Percentiles rank a stretch among this genome's conserved stretches.
Conservation (phyloP, 2,888 invertebrate species). For the Oscheius sp. region DNA sequence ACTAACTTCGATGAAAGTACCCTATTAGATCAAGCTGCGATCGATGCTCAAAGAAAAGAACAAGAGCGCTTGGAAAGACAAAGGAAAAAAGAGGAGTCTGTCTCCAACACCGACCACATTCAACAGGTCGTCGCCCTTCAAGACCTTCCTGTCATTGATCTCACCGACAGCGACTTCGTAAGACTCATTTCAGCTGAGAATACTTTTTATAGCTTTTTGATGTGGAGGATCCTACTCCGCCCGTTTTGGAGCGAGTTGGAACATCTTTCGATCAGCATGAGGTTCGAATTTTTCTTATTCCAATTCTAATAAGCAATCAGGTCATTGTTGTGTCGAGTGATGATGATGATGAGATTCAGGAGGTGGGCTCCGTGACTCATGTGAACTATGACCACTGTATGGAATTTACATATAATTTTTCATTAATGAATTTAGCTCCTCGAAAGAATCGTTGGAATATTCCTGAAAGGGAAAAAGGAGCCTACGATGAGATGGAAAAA, state of each 20-base stretch:
- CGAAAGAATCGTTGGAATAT: slow-evolving; percentile 29
- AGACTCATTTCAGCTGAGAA: neutral
- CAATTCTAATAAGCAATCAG: no score
- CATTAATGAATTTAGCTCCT: neutral
- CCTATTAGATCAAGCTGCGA: slow-evolving; percentile 27
- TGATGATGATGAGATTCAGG: slow-evolving; percentile 35
- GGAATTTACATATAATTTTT: neutral
- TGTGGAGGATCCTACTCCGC: no score
- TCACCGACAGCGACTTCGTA: slow-evolving; percentile 30
- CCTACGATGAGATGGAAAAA: slow-evolving; percentile 36
- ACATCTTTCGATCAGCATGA: slow-evolving; percentile 3
- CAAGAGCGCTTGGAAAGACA: slow-evolving; percentile 56
- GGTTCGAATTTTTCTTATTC: no score
- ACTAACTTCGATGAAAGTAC: slow-evolving; percentile 41
- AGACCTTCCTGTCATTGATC: slow-evolving; percentile 37
- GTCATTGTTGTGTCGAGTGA: slow-evolving; percentile 34
- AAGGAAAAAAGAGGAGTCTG: slow-evolving; percentile 34
- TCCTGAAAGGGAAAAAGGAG: slow-evolving; percentile 29
- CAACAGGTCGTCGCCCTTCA: slow-evolving; percentile 41
- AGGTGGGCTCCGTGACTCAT: slow-evolving; percentile 15
- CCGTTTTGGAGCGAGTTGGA: no score
- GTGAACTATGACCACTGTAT: neutral
- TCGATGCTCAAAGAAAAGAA: slow-evolving; percentile 53
- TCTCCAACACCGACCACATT: slow-evolving; percentile 37
- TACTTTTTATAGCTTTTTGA: neutral